phyloP scores from a whole-genome alignment of 2,113 vertebrate genomes.

The Morphnarchus princeps region DNA sequence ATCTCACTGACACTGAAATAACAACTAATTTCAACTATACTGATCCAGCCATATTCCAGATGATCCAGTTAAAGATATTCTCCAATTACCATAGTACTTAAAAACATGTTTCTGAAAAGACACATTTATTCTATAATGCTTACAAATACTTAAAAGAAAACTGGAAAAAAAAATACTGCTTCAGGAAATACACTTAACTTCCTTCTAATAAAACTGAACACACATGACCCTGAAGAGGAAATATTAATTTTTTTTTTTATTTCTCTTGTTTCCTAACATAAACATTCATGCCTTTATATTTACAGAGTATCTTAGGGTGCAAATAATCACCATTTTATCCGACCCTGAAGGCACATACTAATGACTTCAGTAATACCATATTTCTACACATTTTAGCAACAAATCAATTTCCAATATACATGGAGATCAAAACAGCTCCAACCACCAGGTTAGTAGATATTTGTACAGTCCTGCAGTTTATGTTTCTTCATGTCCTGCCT shows the following conservation, averaged over 20 bases:
- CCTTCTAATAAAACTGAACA: not conserved
- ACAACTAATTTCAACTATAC: not conserved
- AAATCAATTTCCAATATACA: not conserved
- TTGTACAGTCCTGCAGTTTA: not conserved
- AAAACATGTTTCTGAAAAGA: not conserved
- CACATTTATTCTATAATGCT: accelerated
- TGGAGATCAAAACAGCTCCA: not conserved
- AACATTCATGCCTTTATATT: not conserved
- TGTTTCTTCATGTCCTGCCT: not conserved
- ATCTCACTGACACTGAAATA: not conserved
- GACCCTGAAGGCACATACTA: not conserved
- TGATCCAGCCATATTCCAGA: not conserved
- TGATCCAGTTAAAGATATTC: not conserved
- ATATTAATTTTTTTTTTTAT: not conserved
- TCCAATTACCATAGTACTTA: not conserved
- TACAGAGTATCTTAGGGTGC: not conserved
- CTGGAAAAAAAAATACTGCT: not conserved
- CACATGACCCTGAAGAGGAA: not conserved
- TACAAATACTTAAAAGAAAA: not conserved
- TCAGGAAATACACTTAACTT: not conserved
- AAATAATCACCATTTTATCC: not conserved
- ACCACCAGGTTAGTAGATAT: not conserved
- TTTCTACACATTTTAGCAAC: not conserved
- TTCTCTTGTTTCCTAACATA: not conserved
- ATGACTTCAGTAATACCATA: not conserved